A percentile compares a stretch with the other conserved stretches of the same genome.
phyloP scores from a whole-genome alignment of 2,113 vertebrate species.

The Ceuthmochares aereus region DNA sequence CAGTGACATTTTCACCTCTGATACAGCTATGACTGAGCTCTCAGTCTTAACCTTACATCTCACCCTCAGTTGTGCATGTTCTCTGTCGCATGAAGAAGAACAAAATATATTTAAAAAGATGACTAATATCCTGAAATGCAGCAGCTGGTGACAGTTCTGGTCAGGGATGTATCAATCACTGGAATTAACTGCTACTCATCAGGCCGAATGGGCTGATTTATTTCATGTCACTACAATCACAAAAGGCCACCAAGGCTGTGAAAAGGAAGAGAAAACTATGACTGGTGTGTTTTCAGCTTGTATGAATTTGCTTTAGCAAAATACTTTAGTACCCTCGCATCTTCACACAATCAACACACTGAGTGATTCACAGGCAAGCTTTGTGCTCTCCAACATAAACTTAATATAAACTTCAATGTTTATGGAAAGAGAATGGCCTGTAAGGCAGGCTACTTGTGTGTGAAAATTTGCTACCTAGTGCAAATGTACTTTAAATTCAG shows the following conservation, averaged over 20 bases:
- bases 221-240: background rate
- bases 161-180: background rate
- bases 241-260: background rate
- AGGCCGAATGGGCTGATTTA: background rate
- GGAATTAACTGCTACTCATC: background rate
- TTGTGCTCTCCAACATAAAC: background rate
- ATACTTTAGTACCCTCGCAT: background rate
- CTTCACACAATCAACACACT: background rate
- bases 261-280: background rate
- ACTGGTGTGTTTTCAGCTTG: background rate
- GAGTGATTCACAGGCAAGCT: background rate
- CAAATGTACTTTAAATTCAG: background rate
- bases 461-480: background rate
- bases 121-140: background rate
- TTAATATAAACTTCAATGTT: background rate
- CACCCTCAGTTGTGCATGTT: fast-evolving
- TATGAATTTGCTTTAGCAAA: background rate
- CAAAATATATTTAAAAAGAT: background rate
- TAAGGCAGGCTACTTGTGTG: background rate
- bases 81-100: background rate
- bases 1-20: background rate
- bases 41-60: background rate
- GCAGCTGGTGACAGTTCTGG: background rate
- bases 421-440: background rate
- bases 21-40: background rate